A percentile compares a stretch with the other conserved stretches of the same genome.
phyloP scores from a whole-genome alignment of 2,888 invertebrate genomes.

The Elysia crispata region DNA sequence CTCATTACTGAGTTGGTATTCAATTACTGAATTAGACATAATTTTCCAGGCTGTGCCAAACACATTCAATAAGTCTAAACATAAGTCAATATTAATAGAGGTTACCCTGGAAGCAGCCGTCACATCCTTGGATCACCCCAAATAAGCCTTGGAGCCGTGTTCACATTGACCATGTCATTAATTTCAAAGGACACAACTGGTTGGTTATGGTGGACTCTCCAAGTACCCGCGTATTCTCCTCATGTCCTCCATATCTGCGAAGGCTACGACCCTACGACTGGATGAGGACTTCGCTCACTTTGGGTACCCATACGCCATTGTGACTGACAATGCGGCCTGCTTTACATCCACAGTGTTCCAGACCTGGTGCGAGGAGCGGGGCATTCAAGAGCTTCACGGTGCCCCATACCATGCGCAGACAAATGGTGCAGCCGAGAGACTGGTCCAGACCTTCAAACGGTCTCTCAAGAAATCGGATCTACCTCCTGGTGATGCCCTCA shows the following conservation, averaged over 20 bases:
- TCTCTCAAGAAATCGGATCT: conserved; percentile 18
- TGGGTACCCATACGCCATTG: conserved; percentile 47
- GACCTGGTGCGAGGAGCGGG: conserved; percentile 13
- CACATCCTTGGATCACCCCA: conserved; percentile 1
- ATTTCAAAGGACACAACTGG: conserved; percentile 11
- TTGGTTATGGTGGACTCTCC: conserved; percentile 23
- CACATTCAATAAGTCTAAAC: no score
- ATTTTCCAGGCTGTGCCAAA: no score
- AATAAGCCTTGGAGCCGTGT: not conserved
- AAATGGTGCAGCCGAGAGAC: conserved; percentile 52
- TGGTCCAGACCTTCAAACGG: conserved; percentile 56
- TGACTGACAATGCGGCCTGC: conserved; percentile 43
- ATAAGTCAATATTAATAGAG: no score
- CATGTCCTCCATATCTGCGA: conserved; percentile 14
- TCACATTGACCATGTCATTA: not conserved
- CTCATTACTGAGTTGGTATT: no score
- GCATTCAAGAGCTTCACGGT: conserved; percentile 1
- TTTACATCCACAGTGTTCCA: not conserved
- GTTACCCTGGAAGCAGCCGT: not conserved
- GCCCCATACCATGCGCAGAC: conserved; percentile 53
- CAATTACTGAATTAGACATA: no score
- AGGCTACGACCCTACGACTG: not conserved
- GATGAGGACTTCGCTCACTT: conserved; percentile 51
- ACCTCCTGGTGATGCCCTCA: conserved; percentile 33
- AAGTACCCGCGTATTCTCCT: conserved; percentile 25